Percentiles rank a stretch among this genome's conserved stretches.
Evolutionary conservation across 1,140 invertebrate genomes (phyloP).

Genomic region (Drosophila pseudoobscura): DNA sequence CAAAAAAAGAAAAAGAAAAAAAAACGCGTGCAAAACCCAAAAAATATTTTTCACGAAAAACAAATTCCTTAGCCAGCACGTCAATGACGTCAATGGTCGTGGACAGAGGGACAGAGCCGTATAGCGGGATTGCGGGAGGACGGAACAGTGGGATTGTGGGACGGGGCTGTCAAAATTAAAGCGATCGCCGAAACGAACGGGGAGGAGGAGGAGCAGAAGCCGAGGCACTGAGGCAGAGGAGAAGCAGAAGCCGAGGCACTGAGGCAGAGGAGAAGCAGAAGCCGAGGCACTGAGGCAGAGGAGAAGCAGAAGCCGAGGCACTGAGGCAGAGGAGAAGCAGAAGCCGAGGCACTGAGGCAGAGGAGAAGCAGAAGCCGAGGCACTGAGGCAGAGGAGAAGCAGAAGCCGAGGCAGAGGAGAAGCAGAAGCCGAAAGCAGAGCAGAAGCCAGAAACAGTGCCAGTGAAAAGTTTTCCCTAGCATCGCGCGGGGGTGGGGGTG

Average conservation of each 20-base stretch:
- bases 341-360: too few species aligned
- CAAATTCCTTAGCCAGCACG: constrained; percentile 75
- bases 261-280: too few species aligned
- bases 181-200: constrained; percentile 16
- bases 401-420: too few species aligned
- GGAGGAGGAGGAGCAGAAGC: too few species aligned
- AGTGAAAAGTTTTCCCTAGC: constrained; percentile 36
- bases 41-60: constrained; percentile 81
- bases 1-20: constrained; percentile 23
- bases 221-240: too few species aligned
- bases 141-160: constrained; percentile 1
- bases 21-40: constrained; percentile 41
- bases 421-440: not conserved
- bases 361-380: too few species aligned
- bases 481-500: constrained; percentile 7
- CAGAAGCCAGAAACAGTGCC: constrained; percentile 24
- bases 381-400: not conserved
- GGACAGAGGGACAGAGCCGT: too few species aligned
- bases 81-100: constrained; percentile 73
- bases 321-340: too few species aligned
- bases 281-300: not conserved
- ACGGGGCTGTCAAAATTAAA: constrained; percentile 60
- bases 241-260: too few species aligned
- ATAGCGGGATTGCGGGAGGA: too few species aligned
- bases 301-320: not conserved